phyloP scores from a whole-genome alignment of 2,113 vertebrate species.

The Takifugu bimaculatus region DNA sequence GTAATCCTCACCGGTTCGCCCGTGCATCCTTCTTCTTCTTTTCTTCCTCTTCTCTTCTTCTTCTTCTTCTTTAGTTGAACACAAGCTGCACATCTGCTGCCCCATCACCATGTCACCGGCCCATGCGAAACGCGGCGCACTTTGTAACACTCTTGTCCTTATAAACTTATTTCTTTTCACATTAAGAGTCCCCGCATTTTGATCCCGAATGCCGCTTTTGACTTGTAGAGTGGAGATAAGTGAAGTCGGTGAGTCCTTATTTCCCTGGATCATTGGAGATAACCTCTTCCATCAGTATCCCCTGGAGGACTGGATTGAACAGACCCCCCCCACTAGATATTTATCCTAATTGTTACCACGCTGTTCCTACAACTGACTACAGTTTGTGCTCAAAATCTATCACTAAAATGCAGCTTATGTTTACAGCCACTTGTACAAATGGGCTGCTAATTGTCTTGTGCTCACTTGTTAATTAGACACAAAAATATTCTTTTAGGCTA shows the following conservation, averaged over 20 bases:
- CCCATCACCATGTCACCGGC: constrained; percentile 17
- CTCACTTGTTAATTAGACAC: constrained; percentile 59
- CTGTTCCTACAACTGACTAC: no score
- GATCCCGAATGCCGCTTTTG: no score
- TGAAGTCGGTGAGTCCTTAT: no score
- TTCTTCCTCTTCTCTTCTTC: constrained; percentile 2
- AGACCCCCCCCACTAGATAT: no score
- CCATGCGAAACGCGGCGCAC: constrained; percentile 11
- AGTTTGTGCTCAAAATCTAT: background rate
- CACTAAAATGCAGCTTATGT: constrained; percentile 15
- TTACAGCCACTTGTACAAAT: constrained; percentile 29
- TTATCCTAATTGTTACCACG: no score
- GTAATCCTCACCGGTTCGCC: constrained; percentile 19
- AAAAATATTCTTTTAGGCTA: constrained; percentile 42
- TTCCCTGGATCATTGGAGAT: no score
- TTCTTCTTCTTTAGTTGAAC: background rate
- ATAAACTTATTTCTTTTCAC: no score
- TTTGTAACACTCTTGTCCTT: background rate
- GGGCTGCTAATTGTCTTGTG: constrained; percentile 53
- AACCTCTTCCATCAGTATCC: background rate
- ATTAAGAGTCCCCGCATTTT: no score
- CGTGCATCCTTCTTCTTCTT: background rate
- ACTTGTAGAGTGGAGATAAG: no score
- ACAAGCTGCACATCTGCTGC: constrained; percentile 28
- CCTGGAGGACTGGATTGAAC: background rate